A percentile compares a stretch with the other conserved stretches of the same genome.
These are phyloP conservation scores for Chloromyia formosa DNA, from an alignment of 2,888 invertebrate species.

Conservation along the genomic window DNA sequence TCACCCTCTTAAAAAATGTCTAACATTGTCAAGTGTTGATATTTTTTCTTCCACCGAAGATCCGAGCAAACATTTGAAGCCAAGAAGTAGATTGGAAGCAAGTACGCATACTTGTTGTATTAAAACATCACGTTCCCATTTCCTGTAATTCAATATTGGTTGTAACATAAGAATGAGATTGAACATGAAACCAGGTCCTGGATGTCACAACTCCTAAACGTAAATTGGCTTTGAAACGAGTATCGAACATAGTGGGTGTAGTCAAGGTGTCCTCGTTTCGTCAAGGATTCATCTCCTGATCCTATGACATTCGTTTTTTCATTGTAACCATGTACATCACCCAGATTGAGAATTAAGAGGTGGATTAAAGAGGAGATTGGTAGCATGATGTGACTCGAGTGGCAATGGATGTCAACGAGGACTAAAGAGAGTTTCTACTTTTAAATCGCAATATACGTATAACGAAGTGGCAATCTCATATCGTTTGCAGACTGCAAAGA, in stretches of 20 bases:
- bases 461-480: no score
- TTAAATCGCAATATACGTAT: no score
- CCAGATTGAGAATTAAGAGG: no score
- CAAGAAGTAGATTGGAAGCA: neutral
- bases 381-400: no score
- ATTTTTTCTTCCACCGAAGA: neutral
- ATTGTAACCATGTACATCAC: no score
- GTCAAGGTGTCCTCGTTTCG: neutral
- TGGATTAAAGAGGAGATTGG: no score
- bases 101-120: neutral
- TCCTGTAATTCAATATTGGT: constrained; percentile 1
- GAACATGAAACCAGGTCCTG: constrained; percentile 3
- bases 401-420: no score
- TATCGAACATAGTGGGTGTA: neutral
- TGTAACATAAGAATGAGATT: neutral
- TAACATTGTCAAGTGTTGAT: neutral
- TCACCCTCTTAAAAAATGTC: neutral
- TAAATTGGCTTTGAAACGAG: neutral
- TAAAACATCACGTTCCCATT: constrained; percentile 11
- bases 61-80: no score
- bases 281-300: neutral
- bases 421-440: no score
- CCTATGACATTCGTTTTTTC: neutral
- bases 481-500: no score
- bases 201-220: neutral